phyloP scores from a whole-genome alignment of 2,797 vertebrate species.

The Pitangus sulphuratus region DNA sequence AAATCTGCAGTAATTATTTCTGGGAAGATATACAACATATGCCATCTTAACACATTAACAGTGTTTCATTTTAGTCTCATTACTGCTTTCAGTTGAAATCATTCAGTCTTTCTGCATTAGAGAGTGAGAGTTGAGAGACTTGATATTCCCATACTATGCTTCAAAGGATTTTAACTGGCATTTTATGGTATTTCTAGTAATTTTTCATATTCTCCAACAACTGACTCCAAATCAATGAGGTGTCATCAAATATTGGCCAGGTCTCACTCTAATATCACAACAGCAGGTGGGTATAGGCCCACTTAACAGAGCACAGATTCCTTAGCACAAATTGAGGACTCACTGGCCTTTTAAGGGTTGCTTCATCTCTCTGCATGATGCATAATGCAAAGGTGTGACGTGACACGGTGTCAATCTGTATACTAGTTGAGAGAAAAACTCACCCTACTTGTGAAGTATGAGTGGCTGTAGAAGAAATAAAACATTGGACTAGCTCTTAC shows the following conservation, averaged over 20 bases:
- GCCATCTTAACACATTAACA: background rate
- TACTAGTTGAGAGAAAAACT: background rate
- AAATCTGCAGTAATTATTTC: constrained; percentile 46
- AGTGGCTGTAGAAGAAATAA: background rate
- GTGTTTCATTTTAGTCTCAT: constrained; percentile 18
- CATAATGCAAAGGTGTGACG: background rate
- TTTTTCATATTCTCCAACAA: constrained; percentile 1
- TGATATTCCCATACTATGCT: background rate
- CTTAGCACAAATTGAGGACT: background rate
- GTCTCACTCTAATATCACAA: background rate
- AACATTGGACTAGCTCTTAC: background rate
- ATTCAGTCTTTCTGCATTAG: background rate
- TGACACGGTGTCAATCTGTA: background rate
- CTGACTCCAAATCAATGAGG: background rate
- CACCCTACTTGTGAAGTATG: background rate
- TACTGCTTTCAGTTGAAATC: constrained; percentile 6
- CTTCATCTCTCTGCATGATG: background rate
- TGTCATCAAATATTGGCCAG: background rate
- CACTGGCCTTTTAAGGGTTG: rapidly evolving
- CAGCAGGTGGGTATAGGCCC: background rate
- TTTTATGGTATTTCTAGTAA: background rate
- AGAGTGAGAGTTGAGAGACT: background rate
- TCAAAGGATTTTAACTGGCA: background rate
- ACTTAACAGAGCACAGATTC: background rate
- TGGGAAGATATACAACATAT: constrained; percentile 18